Base-by-base conservation (phyloP, 1,140 invertebrate genomes). In the Drosophila orosa region DNA sequence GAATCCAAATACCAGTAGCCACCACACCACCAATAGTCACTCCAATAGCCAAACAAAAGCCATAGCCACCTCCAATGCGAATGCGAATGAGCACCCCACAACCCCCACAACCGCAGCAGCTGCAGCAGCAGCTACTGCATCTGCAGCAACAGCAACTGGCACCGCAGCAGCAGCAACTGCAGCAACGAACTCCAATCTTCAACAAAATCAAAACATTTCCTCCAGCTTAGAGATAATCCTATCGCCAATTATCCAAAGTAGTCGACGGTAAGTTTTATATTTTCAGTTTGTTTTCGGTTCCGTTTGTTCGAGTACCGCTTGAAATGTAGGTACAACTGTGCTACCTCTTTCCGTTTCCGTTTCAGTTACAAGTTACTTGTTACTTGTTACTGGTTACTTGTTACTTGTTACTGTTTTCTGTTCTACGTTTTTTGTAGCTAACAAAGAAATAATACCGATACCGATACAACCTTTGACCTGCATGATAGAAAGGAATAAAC, bases 161-260 rank as follows among this genome's bases (percentile, higher is more conserved):
- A 62, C 42, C 56, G 29, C 44, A 39, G 47, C 73, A 60, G 47
- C 72, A 40, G 35, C 69, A 57, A 33, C 69, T 66, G 47, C 72
- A 68, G 57, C 58, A 77, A 68, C 74, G 67, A 77, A 81, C 81
- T 82, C 78, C 79, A 89, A 80, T 82, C 78, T 80, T 58, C 82
- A 85, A 87, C 86, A 82, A 85, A 90, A 89, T 90, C 83, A 81
- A 89, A 92, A 86, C 80, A 91, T 92, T 91, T 92, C 91, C 83
- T 92, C 89, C 89, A 92, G 91, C 79, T 81, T 92, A 90, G 91
- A 92, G 86, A 92, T 92, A 83, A 92, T 92, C 81, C 91, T 92
- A 77, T 91, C 91, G 79, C 91, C 91, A 92, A 92, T 92, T 86
- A 92, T 92, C 79, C 91, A 92, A 92, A 92, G 91, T 92, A 92